Evolutionary conservation across 53 echinoderm and acorn worm genomes (phyloP).

Genomic region (Patiria pectinifera): DNA sequence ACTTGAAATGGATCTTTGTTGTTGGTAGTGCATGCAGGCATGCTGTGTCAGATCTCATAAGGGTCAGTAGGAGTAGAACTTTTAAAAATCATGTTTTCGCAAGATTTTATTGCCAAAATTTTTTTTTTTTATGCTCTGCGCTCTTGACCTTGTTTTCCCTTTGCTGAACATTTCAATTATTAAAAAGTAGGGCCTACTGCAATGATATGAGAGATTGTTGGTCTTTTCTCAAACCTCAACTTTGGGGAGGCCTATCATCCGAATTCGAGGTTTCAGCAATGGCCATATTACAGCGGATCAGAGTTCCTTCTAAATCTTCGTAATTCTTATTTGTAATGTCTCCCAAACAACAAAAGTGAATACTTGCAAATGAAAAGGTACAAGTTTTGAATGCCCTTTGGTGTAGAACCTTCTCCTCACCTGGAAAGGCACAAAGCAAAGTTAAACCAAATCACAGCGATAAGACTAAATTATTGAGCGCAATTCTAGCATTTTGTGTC

Average conservation of each 20-base stretch:
- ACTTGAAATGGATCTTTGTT: background rate
- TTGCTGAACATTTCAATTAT: too few relatives aligned
- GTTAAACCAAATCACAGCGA: background rate
- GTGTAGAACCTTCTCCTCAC: background rate
- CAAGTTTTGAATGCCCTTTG: background rate
- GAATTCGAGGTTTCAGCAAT: background rate
- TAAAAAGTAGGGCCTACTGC: too few relatives aligned
- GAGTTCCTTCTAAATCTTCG: too few relatives aligned
- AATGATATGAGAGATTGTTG: too few relatives aligned
- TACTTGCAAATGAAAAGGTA: background rate
- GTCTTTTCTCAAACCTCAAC: too few relatives aligned
- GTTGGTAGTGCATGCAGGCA: slow-evolving; percentile 42
- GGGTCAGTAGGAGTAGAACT: background rate
- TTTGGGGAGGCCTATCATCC: background rate
- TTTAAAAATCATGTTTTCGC: background rate
- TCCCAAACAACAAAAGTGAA: background rate
- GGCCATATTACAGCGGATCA: background rate
- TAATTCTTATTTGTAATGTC: background rate
- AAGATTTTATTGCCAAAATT: background rate
- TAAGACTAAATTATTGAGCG: background rate
- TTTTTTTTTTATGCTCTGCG: too few relatives aligned
- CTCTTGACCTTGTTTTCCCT: too few relatives aligned
- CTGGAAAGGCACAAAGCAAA: background rate
- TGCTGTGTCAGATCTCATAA: slow-evolving; percentile 1
- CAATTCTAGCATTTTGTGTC: background rate